These are phyloP conservation scores for Capreolus pygargus DNA, from an alignment of 2,113 vertebrate species.

Conservation along the genomic window DNA sequence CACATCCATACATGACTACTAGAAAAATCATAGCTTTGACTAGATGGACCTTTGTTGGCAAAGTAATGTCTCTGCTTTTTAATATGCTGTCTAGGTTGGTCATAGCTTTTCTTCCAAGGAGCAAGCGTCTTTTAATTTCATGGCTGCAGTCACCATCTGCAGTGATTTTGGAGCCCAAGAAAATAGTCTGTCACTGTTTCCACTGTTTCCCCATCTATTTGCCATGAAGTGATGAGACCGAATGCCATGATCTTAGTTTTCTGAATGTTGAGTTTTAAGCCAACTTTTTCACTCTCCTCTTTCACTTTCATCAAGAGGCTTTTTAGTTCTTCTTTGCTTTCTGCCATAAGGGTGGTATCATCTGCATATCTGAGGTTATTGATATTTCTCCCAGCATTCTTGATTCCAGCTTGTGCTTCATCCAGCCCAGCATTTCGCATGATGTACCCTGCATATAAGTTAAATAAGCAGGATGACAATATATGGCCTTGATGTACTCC, in stretches of 20 bases:
- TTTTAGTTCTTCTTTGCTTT: background rate
- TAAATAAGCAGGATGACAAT: background rate
- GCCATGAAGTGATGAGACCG: background rate
- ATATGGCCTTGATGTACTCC: background rate
- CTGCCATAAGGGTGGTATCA: background rate
- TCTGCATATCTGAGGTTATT: background rate
- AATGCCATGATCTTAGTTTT: background rate
- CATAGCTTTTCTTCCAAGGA: background rate
- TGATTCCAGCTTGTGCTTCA: background rate
- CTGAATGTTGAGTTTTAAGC: background rate
- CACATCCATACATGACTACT: background rate
- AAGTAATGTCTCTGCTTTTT: background rate
- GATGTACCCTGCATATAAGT: background rate
- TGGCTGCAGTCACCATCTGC: rapidly evolving
- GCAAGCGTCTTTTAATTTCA: background rate
- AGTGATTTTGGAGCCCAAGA: background rate
- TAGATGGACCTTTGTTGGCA: background rate
- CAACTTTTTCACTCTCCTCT: background rate
- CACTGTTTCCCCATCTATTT: background rate
- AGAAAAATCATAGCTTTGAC: background rate
- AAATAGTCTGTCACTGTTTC: background rate
- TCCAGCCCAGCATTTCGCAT: rapidly evolving
- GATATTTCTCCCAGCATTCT: background rate
- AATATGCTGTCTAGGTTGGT: background rate
- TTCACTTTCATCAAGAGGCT: background rate